Percentiles rank a stretch among this genome's conserved stretches.
Evolutionary conservation across 1,140 invertebrate genomes (phyloP).

Genomic region (Radopholus similis): DNA sequence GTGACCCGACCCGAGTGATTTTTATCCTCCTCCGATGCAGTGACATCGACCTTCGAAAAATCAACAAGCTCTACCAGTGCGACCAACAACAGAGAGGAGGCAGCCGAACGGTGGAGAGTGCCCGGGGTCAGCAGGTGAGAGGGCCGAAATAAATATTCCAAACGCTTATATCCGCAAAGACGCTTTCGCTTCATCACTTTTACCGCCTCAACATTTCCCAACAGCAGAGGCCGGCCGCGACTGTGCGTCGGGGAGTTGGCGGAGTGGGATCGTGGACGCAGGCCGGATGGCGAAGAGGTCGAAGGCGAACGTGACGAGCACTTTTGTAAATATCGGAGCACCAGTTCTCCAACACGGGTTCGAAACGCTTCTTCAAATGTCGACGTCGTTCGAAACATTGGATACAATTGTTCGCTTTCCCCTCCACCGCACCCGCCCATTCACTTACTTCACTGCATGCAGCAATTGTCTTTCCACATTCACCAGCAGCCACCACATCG

Average conservation of each 20-base stretch:
- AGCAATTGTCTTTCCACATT: neutral
- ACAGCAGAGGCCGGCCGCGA: neutral
- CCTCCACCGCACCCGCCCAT: neutral
- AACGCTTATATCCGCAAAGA: no score
- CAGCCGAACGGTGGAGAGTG: no score
- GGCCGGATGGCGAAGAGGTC: neutral
- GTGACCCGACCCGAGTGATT: slow-evolving; percentile 35
- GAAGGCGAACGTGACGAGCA: neutral
- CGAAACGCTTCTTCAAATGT: no score
- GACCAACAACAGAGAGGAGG: neutral
- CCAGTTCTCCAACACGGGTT: no score
- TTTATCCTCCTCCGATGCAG: slow-evolving; percentile 52
- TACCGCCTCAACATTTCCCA: neutral
- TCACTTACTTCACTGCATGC: neutral
- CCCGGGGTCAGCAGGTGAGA: no score
- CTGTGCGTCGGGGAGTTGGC: no score
- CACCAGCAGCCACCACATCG: neutral
- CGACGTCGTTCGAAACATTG: no score
- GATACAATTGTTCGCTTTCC: neutral
- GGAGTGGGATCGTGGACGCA: neutral
- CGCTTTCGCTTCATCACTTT: neutral
- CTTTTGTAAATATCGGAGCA: no score
- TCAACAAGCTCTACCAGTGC: slow-evolving; percentile 64
- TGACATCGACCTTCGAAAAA: slow-evolving; percentile 62
- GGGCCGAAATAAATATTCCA: neutral